Conservation (phyloP, 2,888 invertebrate species). For the Ornithoptera priamus region DNA sequence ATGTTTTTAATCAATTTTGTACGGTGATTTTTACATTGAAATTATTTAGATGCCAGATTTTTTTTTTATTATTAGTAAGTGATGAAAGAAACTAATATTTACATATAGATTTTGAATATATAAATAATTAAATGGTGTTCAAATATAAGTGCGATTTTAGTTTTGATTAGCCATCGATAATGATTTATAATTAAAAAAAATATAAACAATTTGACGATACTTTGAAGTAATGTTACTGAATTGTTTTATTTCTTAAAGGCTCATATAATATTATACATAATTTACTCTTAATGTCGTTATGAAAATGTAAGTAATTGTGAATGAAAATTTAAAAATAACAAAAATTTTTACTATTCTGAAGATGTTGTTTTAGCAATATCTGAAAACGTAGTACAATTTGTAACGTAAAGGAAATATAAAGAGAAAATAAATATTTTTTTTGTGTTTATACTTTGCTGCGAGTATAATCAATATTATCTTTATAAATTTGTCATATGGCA, state of each 20-base stretch:
- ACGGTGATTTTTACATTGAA: no score
- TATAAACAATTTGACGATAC: background rate
- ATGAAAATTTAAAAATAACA: background rate
- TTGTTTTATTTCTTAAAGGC: background rate
- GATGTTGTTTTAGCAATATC: background rate
- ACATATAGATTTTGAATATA: no score
- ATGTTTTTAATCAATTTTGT: no score
- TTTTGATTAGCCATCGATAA: conserved; percentile 2
- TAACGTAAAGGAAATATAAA: background rate
- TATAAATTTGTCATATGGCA: conserved; percentile 20
- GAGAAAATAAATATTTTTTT: background rate
- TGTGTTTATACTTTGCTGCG: background rate
- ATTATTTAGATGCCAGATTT: no score
- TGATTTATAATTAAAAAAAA: background rate
- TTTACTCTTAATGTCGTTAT: background rate
- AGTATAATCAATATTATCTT: conserved; percentile 2
- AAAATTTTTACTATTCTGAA: background rate
- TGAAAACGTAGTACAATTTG: background rate
- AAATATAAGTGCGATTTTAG: background rate
- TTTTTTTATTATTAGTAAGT: no score
- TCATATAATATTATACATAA: background rate
- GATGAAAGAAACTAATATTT: no score
- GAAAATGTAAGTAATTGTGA: background rate
- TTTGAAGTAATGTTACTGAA: background rate
- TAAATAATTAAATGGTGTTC: no score